phyloP scores from a whole-genome alignment of 1,140 invertebrate species.

The Ceratina calcarata region DNA sequence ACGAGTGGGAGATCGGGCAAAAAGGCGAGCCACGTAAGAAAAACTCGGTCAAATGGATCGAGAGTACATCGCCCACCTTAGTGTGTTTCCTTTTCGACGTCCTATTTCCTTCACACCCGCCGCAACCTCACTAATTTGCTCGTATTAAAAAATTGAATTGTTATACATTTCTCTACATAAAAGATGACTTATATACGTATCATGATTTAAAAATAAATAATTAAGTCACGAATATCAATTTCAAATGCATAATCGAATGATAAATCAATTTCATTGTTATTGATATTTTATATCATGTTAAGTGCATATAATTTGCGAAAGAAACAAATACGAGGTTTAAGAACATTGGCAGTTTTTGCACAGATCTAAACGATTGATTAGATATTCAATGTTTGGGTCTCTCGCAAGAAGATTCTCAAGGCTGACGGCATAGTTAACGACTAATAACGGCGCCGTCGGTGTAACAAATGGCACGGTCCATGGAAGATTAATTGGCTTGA shows the following conservation, averaged over 20 bases:
- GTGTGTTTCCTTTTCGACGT: conserved; percentile 19
- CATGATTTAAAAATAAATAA: too few species aligned
- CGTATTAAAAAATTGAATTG: too few species aligned
- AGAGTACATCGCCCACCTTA: conserved; percentile 35
- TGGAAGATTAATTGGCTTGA: conserved; percentile 10
- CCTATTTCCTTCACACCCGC: conserved; percentile 6
- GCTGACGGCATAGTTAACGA: neutral
- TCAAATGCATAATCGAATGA: too few species aligned
- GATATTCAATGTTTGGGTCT: too few species aligned
- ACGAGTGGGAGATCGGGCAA: conserved; percentile 41
- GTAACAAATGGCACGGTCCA: conserved; percentile 4
- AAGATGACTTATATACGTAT: too few species aligned
- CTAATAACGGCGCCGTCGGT: conserved; percentile 4
- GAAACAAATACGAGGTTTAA: too few species aligned
- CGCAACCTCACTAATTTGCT: neutral
- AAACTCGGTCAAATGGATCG: conserved; percentile 54
- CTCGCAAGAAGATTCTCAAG: neutral
- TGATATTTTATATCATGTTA: too few species aligned
- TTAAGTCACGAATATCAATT: too few species aligned
- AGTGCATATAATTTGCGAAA: too few species aligned
- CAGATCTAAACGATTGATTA: too few species aligned
- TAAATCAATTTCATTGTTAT: too few species aligned
- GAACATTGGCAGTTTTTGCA: too few species aligned
- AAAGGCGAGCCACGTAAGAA: conserved; percentile 44
- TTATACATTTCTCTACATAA: neutral